Conservation (phyloP, 2,113 vertebrate species). For the Pteropus alecto region DNA sequence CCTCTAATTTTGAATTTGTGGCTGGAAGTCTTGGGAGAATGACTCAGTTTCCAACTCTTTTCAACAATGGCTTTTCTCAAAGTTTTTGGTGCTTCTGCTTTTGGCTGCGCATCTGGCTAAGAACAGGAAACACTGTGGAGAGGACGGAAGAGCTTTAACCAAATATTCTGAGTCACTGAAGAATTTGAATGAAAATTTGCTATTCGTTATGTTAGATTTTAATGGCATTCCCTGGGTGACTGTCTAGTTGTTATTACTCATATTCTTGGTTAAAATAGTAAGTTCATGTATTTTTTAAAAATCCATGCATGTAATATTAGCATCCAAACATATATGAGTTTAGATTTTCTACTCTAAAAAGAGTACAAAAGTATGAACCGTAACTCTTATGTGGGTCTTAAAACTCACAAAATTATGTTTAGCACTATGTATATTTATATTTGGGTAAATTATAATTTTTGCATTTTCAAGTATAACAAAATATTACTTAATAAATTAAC, state of each 20-base stretch:
- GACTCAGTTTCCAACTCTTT: neutral
- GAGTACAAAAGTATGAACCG: neutral
- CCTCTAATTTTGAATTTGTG: neutral
- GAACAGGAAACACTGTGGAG: neutral
- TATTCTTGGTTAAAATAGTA: conserved; percentile 9
- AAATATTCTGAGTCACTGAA: conserved; percentile 3
- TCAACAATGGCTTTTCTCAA: neutral
- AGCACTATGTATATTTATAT: neutral
- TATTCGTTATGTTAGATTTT: neutral
- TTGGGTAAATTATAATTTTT: neutral
- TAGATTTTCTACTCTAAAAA: neutral
- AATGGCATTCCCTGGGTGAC: neutral
- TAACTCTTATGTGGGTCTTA: neutral
- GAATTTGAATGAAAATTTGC: conserved; percentile 2
- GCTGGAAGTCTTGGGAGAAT: neutral
- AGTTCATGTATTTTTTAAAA: neutral
- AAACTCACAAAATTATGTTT: neutral
- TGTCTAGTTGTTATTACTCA: neutral
- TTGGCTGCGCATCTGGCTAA: neutral
- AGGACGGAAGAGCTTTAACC: neutral
- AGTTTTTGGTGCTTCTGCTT: neutral
- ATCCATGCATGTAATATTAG: neutral
- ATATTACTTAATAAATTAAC: conserved; percentile 23
- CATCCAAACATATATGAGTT: neutral
- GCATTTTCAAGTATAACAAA: neutral